These are phyloP conservation scores for Nycticryphes semicollaris DNA, from an alignment of 2,113 vertebrate species.

Conservation along the genomic window DNA sequence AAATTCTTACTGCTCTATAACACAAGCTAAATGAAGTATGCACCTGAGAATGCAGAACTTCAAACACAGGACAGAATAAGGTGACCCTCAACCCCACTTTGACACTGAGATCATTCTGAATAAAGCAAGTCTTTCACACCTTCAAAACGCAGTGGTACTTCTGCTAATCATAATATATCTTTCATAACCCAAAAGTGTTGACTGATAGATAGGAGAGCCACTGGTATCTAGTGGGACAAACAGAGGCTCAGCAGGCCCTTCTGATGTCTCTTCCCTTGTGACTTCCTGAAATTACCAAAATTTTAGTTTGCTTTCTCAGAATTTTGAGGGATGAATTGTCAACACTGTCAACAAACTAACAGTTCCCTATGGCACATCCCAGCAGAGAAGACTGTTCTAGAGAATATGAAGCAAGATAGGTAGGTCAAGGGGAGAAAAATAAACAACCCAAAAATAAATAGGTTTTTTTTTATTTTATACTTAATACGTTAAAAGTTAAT, in stretches of 20 bases:
- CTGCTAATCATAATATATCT: not conserved
- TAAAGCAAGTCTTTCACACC: not conserved
- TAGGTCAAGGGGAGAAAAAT: not conserved
- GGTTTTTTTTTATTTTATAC: not conserved
- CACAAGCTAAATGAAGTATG: not conserved
- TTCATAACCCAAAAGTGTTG: not conserved
- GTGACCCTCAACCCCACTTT: not conserved
- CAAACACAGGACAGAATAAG: not conserved
- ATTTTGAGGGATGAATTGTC: not conserved
- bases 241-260: not conserved
- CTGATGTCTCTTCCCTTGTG: not conserved
- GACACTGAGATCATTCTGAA: not conserved
- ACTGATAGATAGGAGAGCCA: not conserved
- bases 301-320: not conserved
- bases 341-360: not conserved
- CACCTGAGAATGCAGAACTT: not conserved
- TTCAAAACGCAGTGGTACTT: not conserved
- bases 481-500: not conserved
- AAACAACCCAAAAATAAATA: fast-evolving
- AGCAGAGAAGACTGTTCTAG: not conserved
- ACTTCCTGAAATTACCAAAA: not conserved
- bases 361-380: not conserved
- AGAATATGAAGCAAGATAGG: not conserved
- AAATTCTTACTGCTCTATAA: not conserved
- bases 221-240: not conserved